phyloP scores from a whole-genome alignment of 2,797 vertebrate genomes.

The Anniella stebbinsi region DNA sequence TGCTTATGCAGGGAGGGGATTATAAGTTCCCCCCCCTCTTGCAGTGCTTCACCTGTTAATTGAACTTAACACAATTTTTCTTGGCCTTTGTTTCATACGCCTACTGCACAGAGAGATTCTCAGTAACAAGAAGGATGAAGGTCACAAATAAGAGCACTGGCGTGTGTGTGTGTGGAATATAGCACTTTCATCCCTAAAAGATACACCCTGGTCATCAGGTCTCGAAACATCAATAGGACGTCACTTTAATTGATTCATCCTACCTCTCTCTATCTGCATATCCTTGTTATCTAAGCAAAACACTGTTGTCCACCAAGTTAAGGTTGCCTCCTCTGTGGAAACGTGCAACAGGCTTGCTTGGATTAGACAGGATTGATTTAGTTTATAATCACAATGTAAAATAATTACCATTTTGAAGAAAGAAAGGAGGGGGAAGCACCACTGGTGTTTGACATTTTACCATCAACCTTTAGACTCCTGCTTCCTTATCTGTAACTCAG shows the following conservation, averaged over 20 bases:
- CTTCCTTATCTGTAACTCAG: conserved; percentile 65
- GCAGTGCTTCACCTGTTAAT: conserved; percentile 72
- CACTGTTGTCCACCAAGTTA: conserved; percentile 64
- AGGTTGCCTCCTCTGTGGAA: conserved; percentile 59
- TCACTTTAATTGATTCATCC: conserved; percentile 75
- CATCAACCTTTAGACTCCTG: conserved; percentile 52
- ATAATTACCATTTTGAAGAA: conserved; percentile 59
- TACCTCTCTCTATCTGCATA: conserved; percentile 62
- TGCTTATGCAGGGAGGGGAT: conserved; percentile 62
- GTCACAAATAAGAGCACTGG: conserved; percentile 63
- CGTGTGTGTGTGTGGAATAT: conserved; percentile 24
- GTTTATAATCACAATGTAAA: conserved; percentile 62
- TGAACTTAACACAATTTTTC: conserved; percentile 70
- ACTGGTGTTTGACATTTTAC: conserved; percentile 47
- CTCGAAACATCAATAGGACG: conserved; percentile 68
- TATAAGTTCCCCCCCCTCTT: conserved; percentile 64
- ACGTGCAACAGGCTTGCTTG: conserved; percentile 33
- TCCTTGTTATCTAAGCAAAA: conserved; percentile 71
- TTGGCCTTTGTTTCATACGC: conserved; percentile 65
- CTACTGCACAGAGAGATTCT: conserved; percentile 53
- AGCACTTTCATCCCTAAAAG: conserved; percentile 67
- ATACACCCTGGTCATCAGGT: conserved; percentile 74
- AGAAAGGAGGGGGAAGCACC: not conserved
- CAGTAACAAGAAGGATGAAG: conserved; percentile 57
- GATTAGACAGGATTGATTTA: conserved; percentile 52